Conservation (phyloP, 2,797 vertebrate genomes). For the Tinamus major region DNA sequence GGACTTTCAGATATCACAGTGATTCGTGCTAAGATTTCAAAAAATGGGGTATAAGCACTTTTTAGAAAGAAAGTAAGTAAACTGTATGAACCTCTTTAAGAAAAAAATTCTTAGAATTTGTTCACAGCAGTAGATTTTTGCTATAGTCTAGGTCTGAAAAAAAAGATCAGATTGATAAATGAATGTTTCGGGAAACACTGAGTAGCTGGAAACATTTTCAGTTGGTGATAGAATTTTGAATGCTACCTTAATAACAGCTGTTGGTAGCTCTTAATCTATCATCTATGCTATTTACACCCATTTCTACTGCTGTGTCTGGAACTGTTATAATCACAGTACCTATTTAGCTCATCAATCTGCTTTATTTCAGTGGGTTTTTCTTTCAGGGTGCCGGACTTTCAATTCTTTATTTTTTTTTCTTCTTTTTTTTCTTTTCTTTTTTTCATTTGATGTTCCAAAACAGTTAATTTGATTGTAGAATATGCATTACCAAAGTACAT, state of each 20-base stretch:
- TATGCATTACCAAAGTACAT: background rate
- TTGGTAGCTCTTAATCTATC: background rate
- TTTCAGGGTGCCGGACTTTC: background rate
- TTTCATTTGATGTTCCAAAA: background rate
- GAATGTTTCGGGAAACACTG: background rate
- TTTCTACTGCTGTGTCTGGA: background rate
- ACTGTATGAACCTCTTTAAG: background rate
- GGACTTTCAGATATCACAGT: background rate
- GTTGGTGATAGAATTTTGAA: background rate
- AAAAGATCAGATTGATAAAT: background rate
- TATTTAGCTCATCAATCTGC: background rate
- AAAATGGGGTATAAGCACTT: background rate
- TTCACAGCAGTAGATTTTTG: background rate
- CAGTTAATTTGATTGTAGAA: background rate
- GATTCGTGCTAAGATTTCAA: background rate
- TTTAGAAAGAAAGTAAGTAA: background rate
- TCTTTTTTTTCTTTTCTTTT: fast-evolving
- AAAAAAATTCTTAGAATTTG: background rate
- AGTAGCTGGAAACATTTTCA: background rate
- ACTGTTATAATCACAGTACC: background rate
- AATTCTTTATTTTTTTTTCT: fast-evolving
- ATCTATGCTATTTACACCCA: background rate
- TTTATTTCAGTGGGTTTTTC: background rate
- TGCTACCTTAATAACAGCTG: background rate
- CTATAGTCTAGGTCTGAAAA: background rate